Base-by-base conservation (phyloP, 2,888 invertebrate genomes). In the Tupiocoris notatus region DNA sequence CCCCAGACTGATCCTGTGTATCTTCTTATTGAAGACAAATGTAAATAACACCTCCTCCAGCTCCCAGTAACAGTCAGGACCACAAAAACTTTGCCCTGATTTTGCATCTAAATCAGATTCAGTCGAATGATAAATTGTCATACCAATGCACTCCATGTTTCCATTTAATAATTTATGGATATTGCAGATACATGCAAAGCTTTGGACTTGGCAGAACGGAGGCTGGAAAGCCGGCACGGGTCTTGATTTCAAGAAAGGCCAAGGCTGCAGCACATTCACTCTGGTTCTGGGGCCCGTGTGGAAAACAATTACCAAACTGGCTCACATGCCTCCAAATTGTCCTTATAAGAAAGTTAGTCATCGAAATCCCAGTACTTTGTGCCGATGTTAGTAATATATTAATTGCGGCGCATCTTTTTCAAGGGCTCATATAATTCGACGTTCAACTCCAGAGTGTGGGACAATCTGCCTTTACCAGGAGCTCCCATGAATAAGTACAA, bases 151-250 rank as follows among this genome's bases (percentile, higher is more conserved):
- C n/a, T n/a, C n/a, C n/a, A n/a, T n/a, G n/a, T n/a, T n/a, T n/a
- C n/a, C n/a, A n/a, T n/a, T n/a, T n/a, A n/a, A n/a, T n/a, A n/a
- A n/a, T n/a, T n/a, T n/a, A n/a, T n/a, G n/a, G n/a, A n/a, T n/a
- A n/a, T n/a, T 12, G 7, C 23, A 75, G 75, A 39, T 75, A n/a
- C 65, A 23, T 17, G 66, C 66, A n/a, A 75, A 75, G 59, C 56
- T 75, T 1, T 66, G 57, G 65, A 25, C 59, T 3, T 75, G 75
- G 75, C 24, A 59, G 21, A 75, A 75, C 21, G 75, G 75, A n/a
- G 75, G 75, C 12, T 75, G 75, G 75, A 75, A 75, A 58, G 75
- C 66, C 21, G 75, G 66, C 1, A 66, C 66, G 16, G 75, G 75
- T 1, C 21, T 75, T 57, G 75, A 75, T 21, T 66, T 75, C 66